phyloP scores from a whole-genome alignment of 2,888 invertebrate species.

The Dendrolimus houi region DNA sequence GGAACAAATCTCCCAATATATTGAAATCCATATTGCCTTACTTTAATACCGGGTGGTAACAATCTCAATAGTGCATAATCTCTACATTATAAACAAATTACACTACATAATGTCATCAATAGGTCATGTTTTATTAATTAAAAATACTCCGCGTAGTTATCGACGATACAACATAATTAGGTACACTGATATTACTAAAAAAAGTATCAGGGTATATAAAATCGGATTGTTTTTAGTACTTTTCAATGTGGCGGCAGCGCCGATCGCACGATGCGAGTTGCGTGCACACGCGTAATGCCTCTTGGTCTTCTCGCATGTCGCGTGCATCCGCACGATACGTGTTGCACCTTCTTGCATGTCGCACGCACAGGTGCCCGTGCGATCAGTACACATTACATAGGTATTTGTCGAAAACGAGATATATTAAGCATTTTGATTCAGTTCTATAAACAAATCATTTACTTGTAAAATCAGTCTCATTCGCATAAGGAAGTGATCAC shows the following conservation, averaged over 20 bases:
- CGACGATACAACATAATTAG: slow-evolving; percentile 48
- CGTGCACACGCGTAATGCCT: neutral
- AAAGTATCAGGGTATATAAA: slow-evolving; percentile 49
- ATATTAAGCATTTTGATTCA: slow-evolving; percentile 47
- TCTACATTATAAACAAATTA: slow-evolving; percentile 68
- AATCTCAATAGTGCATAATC: slow-evolving; percentile 68
- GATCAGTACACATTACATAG: neutral
- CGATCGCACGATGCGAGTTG: neutral
- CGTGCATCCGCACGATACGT: neutral
- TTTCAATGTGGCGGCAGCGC: slow-evolving; percentile 5
- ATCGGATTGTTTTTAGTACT: slow-evolving; percentile 26
- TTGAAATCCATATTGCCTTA: slow-evolving; percentile 44
- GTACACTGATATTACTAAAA: slow-evolving; percentile 41
- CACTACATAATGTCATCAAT: slow-evolving; percentile 65
- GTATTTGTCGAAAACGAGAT: slow-evolving; percentile 25
- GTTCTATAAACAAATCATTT: slow-evolving; percentile 62
- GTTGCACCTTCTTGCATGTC: neutral
- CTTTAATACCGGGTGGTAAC: slow-evolving; percentile 67
- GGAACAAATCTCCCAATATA: slow-evolving; percentile 37
- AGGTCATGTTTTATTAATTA: slow-evolving; percentile 56
- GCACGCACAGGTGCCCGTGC: too few relatives aligned
- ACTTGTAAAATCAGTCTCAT: slow-evolving; percentile 75
- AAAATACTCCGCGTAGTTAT: slow-evolving; percentile 42
- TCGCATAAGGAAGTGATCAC: slow-evolving; percentile 76
- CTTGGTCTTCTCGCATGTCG: neutral